These are phyloP conservation scores for Hydropotes inermis DNA, from an alignment of 2,113 vertebrate species.

Conservation along the genomic window DNA sequence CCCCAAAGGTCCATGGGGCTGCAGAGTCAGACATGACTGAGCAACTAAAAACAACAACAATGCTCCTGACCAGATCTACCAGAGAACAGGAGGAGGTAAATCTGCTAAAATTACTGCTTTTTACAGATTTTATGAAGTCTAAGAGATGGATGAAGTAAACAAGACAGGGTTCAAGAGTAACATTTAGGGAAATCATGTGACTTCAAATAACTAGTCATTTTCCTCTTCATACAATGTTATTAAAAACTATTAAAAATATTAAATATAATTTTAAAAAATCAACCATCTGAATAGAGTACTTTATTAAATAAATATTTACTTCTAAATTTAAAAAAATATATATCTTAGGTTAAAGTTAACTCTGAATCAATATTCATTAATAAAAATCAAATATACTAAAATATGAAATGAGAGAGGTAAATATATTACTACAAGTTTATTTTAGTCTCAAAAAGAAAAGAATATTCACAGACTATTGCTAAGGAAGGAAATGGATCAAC, in stretches of 20 bases:
- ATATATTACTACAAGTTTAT: not conserved
- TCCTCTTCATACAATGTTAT: not conserved
- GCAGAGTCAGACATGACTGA: not conserved
- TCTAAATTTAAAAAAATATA: not conserved
- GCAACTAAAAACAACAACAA: not conserved
- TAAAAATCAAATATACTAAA: conserved; percentile 30
- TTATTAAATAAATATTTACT: not conserved
- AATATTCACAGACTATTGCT: not conserved
- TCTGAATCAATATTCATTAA: not conserved
- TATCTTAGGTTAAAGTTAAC: not conserved
- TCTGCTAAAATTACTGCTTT: not conserved
- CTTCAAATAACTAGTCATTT: not conserved
- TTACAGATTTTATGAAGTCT: not conserved
- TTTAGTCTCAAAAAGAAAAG: conserved; percentile 16
- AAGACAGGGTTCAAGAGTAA: not conserved
- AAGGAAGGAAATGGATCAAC: conserved; percentile 12
- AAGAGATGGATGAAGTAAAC: not conserved
- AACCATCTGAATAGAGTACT: not conserved
- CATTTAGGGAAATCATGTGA: not conserved
- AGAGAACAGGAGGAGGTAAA: not conserved
- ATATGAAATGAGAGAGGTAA: not conserved
- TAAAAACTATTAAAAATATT: not conserved
- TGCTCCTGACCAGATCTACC: not conserved
- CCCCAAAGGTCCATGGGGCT: not conserved
- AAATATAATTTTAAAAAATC: not conserved